A percentile compares a stretch with the other conserved stretches of the same genome.
Evolutionary conservation across 2,797 vertebrate genomes (phyloP).

Genomic region (Hydrolagus colliei): DNA sequence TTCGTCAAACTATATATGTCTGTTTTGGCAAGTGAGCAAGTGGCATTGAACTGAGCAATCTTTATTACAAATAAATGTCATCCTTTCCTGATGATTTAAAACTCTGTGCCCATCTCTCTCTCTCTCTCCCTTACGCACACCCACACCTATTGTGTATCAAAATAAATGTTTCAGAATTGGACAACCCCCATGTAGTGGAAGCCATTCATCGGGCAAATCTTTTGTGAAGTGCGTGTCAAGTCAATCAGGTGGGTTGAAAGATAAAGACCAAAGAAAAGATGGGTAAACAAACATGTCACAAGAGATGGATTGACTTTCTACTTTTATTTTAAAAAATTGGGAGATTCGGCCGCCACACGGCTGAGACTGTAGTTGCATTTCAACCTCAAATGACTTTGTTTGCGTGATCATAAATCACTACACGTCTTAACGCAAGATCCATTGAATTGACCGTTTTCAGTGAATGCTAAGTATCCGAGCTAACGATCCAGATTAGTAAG

Average conservation of each 20-base stretch:
- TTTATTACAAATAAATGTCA: not conserved
- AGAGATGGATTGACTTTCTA: too few species aligned
- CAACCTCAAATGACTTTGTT: too few species aligned
- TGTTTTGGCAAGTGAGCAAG: not conserved
- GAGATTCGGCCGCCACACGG: too few species aligned
- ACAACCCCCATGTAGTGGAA: not conserved
- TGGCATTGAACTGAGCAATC: not conserved
- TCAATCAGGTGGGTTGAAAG: not conserved
- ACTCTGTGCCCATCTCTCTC: not conserved
- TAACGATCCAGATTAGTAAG: too few species aligned
- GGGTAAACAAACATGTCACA: too few species aligned
- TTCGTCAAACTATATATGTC: not conserved
- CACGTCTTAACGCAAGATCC: too few species aligned
- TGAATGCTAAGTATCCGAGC: too few species aligned
- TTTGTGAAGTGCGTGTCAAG: not conserved
- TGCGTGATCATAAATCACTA: too few species aligned
- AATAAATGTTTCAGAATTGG: constrained; percentile 5
- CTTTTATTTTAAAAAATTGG: too few species aligned
- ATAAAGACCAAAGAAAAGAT: not conserved
- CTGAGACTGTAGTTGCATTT: too few species aligned
- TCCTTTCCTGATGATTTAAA: not conserved
- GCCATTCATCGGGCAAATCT: not conserved
- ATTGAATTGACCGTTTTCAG: too few species aligned
- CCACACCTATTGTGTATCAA: not conserved
- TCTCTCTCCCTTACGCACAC: too few species aligned